Base-by-base conservation (phyloP, 2,797 vertebrate species). In the Cryptoblepharus egeriae region DNA sequence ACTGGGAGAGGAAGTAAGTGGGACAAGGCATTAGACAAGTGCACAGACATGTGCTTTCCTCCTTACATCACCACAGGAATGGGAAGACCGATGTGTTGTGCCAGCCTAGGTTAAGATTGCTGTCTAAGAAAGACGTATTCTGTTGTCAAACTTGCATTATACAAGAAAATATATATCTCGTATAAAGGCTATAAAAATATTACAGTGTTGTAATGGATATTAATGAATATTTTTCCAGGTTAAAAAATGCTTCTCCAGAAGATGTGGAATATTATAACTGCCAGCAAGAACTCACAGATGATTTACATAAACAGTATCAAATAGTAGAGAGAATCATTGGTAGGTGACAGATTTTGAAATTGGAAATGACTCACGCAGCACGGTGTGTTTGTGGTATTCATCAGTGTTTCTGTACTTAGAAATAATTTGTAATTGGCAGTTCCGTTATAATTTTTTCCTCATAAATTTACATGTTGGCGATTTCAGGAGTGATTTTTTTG, bases 251-350 rank as follows among this genome's bases (percentile, higher is more conserved):
- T 77, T 99, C 99, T 83, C 98, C 99, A 39, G 99, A 99, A 94
- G 99, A 99, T 93, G 96, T 99, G 49, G 99, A 99, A 87, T 99
- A 99, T 95, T 97, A 98, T 45, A 99, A 98, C 90, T 99, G 99
- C 90, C 98, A 99, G 76, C 97, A 99, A 87, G 99, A 99, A 70
- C 94, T 99, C 86, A 98, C 98, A 92, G 97, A 98, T 90, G 98
- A 99, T 91, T 96, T 99, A 15, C 98, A 99, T 93, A 98, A 97
- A 90, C 99, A 99, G 55, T 99, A 99, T 93, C 98, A 99, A 90
- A 96, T 99, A 82, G 99, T 99, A 80, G 99, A 99, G 90, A 96
- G 99, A 93, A 98, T 99, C 93, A 98, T 99, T 91, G 98, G 99
- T 99, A 94, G 82, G 94, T 87, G 82, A 72, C 67, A 85, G 89